These are phyloP conservation scores for Rhinogobio ventralis DNA, from an alignment of 2,797 vertebrate species.

Conservation along the genomic window DNA sequence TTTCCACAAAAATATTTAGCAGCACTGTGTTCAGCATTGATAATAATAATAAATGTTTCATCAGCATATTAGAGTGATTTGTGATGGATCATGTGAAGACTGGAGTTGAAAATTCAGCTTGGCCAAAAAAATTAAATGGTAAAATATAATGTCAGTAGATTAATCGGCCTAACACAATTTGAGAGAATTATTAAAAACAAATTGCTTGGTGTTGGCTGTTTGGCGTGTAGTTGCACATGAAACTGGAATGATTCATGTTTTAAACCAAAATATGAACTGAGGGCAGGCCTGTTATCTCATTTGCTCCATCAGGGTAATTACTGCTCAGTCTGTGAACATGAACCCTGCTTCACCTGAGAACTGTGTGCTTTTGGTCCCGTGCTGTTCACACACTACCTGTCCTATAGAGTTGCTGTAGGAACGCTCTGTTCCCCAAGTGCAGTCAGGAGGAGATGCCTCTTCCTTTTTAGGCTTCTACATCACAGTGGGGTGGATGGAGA, in stretches of 20 bases:
- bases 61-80: not conserved
- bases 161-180: not conserved
- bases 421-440: not conserved
- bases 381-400: conserved; percentile 17
- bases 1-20: not conserved
- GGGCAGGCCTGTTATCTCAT: not conserved
- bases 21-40: not conserved
- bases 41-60: too few species aligned
- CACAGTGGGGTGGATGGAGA: not conserved
- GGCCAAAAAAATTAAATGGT: not conserved
- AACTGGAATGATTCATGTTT: not conserved
- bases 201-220: not conserved
- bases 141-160: not conserved
- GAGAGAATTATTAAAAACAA: not conserved
- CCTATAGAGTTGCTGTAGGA: not conserved
- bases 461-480: not conserved
- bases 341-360: conserved; percentile 14
- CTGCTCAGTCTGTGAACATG: conserved; percentile 14
- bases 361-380: conserved; percentile 1
- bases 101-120: not conserved
- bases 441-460: not conserved
- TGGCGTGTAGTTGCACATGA: not conserved
- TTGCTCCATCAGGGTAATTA: conserved; percentile 5
- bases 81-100: not conserved
- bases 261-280: not conserved